phyloP scores from a whole-genome alignment of 2,113 vertebrate species.

The Microtus pennsylvanicus region DNA sequence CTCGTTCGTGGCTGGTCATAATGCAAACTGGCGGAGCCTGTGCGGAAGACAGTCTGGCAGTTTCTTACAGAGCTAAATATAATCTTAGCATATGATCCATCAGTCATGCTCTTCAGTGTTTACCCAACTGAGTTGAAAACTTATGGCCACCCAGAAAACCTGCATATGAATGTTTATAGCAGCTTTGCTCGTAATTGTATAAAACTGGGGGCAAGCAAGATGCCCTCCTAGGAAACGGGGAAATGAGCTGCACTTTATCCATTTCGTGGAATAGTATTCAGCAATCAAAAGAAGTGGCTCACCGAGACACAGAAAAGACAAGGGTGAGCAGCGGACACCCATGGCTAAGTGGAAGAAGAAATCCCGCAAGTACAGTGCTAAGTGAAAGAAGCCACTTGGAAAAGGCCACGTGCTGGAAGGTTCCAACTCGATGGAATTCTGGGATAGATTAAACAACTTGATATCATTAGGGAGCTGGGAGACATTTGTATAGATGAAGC shows the following conservation, averaged over 20 bases:
- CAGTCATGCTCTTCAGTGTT: constrained; percentile 37
- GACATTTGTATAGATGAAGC: neutral
- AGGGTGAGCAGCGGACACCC: neutral
- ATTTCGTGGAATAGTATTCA: constrained; percentile 25
- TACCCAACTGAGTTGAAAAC: constrained; percentile 58
- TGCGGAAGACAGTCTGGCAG: constrained; percentile 12
- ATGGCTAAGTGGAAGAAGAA: neutral
- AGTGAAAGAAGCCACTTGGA: neutral
- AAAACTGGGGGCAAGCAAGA: constrained; percentile 49
- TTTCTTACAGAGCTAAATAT: constrained; percentile 58
- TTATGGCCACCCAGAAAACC: constrained; percentile 53
- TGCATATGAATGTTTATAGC: constrained; percentile 55
- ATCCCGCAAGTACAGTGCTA: too few species aligned
- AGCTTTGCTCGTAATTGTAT: constrained; percentile 30
- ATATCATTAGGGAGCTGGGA: neutral
- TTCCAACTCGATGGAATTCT: neutral
- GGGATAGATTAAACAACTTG: neutral
- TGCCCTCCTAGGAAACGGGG: neutral
- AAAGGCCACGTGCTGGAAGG: fast-evolving
- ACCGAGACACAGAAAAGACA: neutral
- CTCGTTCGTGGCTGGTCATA: neutral
- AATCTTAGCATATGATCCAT: constrained; percentile 43
- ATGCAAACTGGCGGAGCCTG: neutral
- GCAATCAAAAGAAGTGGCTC: neutral
- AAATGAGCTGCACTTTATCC: neutral